These are phyloP conservation scores for Agelastica alni DNA, from an alignment of 2,888 invertebrate species.

Conservation along the genomic window DNA sequence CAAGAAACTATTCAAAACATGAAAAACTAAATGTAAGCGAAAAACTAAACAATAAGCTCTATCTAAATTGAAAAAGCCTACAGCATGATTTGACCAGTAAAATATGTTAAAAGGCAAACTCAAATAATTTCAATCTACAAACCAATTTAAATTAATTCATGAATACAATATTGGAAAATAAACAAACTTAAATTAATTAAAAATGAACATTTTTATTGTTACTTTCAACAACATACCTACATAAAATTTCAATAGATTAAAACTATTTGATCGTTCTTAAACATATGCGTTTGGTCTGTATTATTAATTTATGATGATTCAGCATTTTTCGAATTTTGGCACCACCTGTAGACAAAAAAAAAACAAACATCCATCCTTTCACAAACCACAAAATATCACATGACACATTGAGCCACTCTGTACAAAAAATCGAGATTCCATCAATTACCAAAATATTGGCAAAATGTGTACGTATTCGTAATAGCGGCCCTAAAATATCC, in stretches of 20 bases:
- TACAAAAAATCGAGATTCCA: slow-evolving; percentile 41
- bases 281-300: not conserved
- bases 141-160: no score
- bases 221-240: no score
- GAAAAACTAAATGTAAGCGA: slow-evolving; percentile 42
- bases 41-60: slow-evolving; percentile 43
- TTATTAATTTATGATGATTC: slow-evolving; percentile 25
- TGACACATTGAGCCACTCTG: slow-evolving; percentile 57
- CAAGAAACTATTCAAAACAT: slow-evolving; percentile 40
- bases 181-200: no score
- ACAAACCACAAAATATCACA: slow-evolving; percentile 59
- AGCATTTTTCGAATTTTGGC: slow-evolving; percentile 39
- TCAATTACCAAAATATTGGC: slow-evolving; percentile 41
- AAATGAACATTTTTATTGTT: no score
- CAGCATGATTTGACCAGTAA: slow-evolving; percentile 36
- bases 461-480: slow-evolving; percentile 53
- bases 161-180: no score
- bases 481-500: slow-evolving; percentile 42
- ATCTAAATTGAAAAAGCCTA: slow-evolving; percentile 45
- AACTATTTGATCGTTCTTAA: no score
- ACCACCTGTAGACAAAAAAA: slow-evolving; percentile 47
- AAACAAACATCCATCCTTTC: slow-evolving; percentile 40
- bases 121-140: no score
- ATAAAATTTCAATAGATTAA: no score
- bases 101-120: not conserved